phyloP scores from a whole-genome alignment of 2,797 vertebrate species.

The Allobates femoralis region DNA sequence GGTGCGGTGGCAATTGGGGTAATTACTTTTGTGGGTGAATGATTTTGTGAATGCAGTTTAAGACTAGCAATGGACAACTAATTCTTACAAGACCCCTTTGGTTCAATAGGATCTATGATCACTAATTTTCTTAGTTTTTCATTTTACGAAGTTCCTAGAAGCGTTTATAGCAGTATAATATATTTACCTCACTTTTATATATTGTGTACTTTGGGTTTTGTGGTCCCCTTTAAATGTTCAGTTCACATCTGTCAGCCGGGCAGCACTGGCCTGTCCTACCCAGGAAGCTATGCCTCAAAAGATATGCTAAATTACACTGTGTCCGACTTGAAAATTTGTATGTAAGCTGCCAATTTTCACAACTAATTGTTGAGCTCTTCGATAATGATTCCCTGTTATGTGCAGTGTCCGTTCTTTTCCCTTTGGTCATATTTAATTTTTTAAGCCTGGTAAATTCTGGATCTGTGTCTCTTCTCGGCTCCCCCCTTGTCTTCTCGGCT shows the following conservation, averaged over 20 bases:
- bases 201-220: background rate
- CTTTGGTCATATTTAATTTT: background rate
- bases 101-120: background rate
- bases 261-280: conserved; percentile 31
- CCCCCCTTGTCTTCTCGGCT: too few relatives aligned
- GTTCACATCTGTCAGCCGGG: conserved; percentile 49
- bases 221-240: background rate
- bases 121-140: background rate
- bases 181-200: background rate
- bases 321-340: conserved; percentile 34
- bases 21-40: too few relatives aligned
- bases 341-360: conserved; percentile 40
- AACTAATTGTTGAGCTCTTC: conserved; percentile 34
- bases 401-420: background rate
- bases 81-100: too few relatives aligned
- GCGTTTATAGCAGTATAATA: background rate
- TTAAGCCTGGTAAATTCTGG: background rate
- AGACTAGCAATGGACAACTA: too few relatives aligned
- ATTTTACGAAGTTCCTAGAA: background rate
- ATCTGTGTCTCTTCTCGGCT: background rate
- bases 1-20: too few relatives aligned
- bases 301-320: conserved; percentile 39
- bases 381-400: conserved; percentile 17
- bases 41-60: too few relatives aligned
- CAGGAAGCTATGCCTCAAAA: conserved; percentile 35